These are phyloP conservation scores for Poeciliopsis paucimaculata DNA, from an alignment of 2,797 vertebrate species.

Conservation along the genomic window DNA sequence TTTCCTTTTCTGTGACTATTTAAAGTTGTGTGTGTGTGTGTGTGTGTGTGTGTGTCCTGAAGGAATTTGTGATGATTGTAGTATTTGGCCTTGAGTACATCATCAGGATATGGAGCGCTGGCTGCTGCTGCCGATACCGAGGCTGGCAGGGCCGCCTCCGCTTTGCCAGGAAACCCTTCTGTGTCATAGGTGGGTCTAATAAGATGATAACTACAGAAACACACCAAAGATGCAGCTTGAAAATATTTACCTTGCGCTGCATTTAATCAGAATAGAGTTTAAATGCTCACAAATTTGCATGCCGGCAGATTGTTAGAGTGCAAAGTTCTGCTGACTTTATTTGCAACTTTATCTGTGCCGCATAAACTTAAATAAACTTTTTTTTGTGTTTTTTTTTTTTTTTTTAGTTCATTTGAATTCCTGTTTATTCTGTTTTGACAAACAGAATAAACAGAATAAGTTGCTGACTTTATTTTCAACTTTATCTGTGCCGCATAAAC, in stretches of 20 bases:
- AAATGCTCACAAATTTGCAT: background rate
- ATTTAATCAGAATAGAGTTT: background rate
- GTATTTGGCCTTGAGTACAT: conserved; percentile 99
- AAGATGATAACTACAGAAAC: background rate
- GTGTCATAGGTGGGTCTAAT: conserved; percentile 90
- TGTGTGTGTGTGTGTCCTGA: conserved; percentile 27
- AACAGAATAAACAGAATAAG: too few species aligned
- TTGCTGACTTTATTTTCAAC: background rate
- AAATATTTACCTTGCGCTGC: background rate
- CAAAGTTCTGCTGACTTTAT: background rate
- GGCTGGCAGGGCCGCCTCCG: conserved; percentile 98
- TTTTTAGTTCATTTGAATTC: too few species aligned
- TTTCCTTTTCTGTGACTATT: background rate
- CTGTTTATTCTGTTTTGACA: too few species aligned
- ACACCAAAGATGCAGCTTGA: background rate
- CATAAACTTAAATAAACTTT: too few species aligned
- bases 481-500: conserved; percentile 15
- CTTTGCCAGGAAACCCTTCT: conserved; percentile 97
- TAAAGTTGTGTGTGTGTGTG: background rate
- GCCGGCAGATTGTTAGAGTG: background rate
- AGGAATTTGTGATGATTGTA: conserved; percentile 99
- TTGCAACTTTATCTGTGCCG: conserved; percentile 14
- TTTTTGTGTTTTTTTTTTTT: too few species aligned
- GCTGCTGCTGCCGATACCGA: conserved; percentile 97
- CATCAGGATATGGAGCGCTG: conserved; percentile 97